These are phyloP conservation scores for Leuctra nigra DNA, from an alignment of 2,888 invertebrate species.

Conservation along the genomic window DNA sequence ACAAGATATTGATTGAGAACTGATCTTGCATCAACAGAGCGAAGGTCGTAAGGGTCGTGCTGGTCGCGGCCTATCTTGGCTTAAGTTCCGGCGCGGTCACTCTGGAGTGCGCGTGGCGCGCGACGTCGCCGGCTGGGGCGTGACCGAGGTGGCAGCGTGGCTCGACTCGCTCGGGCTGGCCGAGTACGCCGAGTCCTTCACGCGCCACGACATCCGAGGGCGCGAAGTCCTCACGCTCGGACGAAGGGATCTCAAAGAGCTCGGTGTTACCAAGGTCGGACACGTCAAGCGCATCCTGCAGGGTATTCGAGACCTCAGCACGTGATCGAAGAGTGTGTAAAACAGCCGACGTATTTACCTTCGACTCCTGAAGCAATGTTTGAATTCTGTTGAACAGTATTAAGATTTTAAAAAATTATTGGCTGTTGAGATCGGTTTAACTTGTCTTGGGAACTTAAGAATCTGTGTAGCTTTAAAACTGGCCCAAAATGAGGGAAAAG, in stretches of 20 bases:
- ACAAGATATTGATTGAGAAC: too few species aligned
- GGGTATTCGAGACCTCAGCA: conserved; percentile 74
- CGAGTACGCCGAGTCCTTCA: conserved; percentile 88
- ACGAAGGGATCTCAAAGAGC: conserved; percentile 77
- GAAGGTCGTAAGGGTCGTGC: conserved; percentile 46
- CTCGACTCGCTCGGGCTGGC: conserved; percentile 79
- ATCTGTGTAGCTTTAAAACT: too few species aligned
- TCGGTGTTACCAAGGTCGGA: conserved; percentile 92
- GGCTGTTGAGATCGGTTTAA: too few species aligned
- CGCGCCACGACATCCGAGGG: conserved; percentile 87
- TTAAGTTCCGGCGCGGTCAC: conserved; percentile 51
- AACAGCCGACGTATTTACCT: too few species aligned
- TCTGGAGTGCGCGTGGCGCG: conserved; percentile 34
- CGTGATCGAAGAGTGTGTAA: conserved; percentile 24
- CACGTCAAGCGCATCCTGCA: conserved; percentile 93
- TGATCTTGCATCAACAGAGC: conserved; percentile 33
- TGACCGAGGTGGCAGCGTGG: conserved; percentile 87
- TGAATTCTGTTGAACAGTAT: too few species aligned
- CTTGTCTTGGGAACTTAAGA: too few species aligned
- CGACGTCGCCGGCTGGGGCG: conserved; percentile 68
- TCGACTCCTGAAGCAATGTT: too few species aligned
- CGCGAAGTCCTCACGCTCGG: conserved; percentile 81
- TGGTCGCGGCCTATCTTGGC: conserved; percentile 58
- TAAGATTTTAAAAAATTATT: too few species aligned
- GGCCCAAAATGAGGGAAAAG: too few species aligned